Base-by-base conservation (phyloP, 2,888 invertebrate genomes). In the Meiosimyza platycephala region DNA sequence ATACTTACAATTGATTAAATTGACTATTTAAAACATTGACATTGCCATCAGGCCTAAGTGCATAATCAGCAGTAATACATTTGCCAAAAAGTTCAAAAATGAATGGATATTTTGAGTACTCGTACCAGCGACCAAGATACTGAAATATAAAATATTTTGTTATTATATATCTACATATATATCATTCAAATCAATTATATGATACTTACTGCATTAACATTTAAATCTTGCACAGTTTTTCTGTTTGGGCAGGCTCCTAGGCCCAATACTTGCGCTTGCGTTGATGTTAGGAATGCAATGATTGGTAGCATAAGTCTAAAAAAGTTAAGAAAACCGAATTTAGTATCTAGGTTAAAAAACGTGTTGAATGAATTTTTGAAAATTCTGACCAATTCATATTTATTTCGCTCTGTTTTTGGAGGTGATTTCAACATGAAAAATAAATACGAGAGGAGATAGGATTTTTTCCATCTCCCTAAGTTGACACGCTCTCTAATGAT, bases 61-160 rank as follows among this genome's bases (percentile, higher is more conserved):
- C 83, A 84, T 93, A 93, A 75, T 90, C 89, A 0, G 93, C 92
- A 1, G 91, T 90, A 65, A 92, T 90, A 83, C 94, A 94, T 81
- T 90, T 91, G 13, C 92, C 93, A 3, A 91, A 92, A 15, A 92
- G 84, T 85, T 93, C 91, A 83, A 93, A 93, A 52, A 93, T 79
- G 40, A 92, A 90, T 80, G 93, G 93, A 84, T 93, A 94, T 79
- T 92, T 90, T 83, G 92, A 91, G 13, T 90, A 90, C 85, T 94
- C 93, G 82, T 91, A 94, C 94, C 94, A 94, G 82, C 89, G 90
- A 48, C 94, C 94, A 75, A 92, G 80, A 80, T 92, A 93, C 92
- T 93, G 73, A 76, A 77, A 59, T n/a, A 67, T 13, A 63, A 52
- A 40, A 60, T 28, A 15, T 55, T 55, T 55, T 55, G 16, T 2